Conservation (phyloP, 2,113 vertebrate genomes). For the Dascyllus trimaculatus region DNA sequence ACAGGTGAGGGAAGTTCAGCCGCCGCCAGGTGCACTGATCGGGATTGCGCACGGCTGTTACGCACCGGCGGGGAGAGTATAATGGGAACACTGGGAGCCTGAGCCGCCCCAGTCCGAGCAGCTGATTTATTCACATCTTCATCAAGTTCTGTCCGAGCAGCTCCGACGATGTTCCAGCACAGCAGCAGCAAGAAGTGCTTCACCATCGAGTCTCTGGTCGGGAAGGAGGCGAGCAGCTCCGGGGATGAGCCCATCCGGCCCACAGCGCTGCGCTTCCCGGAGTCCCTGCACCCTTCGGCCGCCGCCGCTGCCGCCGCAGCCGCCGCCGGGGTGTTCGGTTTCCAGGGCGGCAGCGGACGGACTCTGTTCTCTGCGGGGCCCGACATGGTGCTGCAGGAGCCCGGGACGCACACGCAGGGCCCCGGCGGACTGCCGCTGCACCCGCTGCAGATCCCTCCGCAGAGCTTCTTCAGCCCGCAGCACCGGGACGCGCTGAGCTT, state of each 20-base stretch:
- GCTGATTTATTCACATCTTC: neutral
- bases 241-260: conserved; percentile 84
- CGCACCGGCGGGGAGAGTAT: conserved; percentile 50
- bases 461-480: conserved; percentile 84
- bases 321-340: conserved; percentile 79
- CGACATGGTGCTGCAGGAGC: conserved; percentile 84
- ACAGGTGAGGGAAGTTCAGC: conserved; percentile 50
- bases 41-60: conserved; percentile 41
- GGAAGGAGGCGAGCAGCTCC: conserved; percentile 77
- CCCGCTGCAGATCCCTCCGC: conserved; percentile 82
- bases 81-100: conserved; percentile 68
- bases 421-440: conserved; percentile 80
- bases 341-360: conserved; percentile 80
- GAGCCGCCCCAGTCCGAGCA: conserved; percentile 51
- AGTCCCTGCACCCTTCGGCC: conserved; percentile 78
- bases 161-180: conserved; percentile 79
- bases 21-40: conserved; percentile 14
- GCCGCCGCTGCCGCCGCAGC: conserved; percentile 2
- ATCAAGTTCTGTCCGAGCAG: neutral
- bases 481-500: conserved; percentile 85
- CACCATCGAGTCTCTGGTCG: conserved; percentile 87
- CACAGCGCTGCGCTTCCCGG: conserved; percentile 81
- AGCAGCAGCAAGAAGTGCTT: conserved; percentile 81
- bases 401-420: conserved; percentile 74
- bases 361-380: conserved; percentile 81